Evolutionary conservation across 2,888 invertebrate species (phyloP), one percentile per base, ranked within the genome.

Genomic region (Agrotis exclamationis): DNA sequence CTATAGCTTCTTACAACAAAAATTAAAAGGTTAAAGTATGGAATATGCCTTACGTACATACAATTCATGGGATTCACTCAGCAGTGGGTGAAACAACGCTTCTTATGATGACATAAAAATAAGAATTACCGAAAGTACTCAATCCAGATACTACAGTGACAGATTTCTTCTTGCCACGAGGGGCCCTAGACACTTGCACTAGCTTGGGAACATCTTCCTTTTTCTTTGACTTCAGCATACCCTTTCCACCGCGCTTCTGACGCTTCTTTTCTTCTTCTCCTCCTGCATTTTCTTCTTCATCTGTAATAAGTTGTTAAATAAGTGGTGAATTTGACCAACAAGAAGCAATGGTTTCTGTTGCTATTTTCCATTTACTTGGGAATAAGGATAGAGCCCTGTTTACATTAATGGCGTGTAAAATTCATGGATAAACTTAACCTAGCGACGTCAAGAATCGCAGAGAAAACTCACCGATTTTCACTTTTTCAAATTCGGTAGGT

Each of bases 111-210:
- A 28, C 11, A 51, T 16, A 16, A 47, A n/a, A 68, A 14, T 22
- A 28, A 58, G 9, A 33, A 50, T 20, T 88, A 99, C 99, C 99
- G 96, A 99, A 99, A 83, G 99, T 98, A 90, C 98, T 98, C 57
- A 99, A 96, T 50, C 99, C 99, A 56, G 99, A 99, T 0, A 99
- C 98, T 18, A 99, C 99, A 4, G 99, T 99, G 2, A 99, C 99
- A 54, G 98, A 99, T 97, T 99, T 99, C 97, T 99, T 99, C 92
- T 99, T 99, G 76, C 99, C 99, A 85, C 99, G 97, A 24, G 99
- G 99, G 79, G 99, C 98, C 89, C 99, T 97, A 1, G 98, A 99
- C 4, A 99, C 97, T 89, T 97, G 97, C 57, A 99, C 97, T 92
- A 98, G 97, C 91, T 98, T 98, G 16, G 98, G 98, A 16, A 98